phyloP scores from a whole-genome alignment of 2,888 invertebrate genomes.

The Clitarchus hookeri region DNA sequence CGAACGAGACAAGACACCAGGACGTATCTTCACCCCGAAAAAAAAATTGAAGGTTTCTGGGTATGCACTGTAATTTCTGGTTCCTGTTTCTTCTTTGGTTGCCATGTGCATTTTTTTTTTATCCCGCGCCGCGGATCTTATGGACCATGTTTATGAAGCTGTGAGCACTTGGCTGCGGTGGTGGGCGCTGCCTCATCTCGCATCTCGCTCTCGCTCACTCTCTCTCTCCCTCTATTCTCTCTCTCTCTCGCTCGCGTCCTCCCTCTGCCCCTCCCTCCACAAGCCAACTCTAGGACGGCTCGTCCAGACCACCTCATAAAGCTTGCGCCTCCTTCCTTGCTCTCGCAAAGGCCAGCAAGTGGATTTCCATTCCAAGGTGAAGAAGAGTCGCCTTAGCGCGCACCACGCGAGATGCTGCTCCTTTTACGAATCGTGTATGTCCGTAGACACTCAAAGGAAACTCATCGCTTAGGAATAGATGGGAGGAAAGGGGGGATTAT shows the following conservation, averaged over 20 bases:
- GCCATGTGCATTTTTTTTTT: not conserved
- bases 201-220: not conserved
- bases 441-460: not conserved
- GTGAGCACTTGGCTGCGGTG: not conserved
- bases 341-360: slow-evolving; percentile 14
- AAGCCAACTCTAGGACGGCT: not conserved
- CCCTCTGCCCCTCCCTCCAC: not conserved
- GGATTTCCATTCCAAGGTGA: slow-evolving; percentile 14
- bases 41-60: too few species aligned
- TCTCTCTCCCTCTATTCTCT: too few species aligned
- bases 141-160: not conserved
- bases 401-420: not conserved
- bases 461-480: too few species aligned
- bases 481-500: too few species aligned
- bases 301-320: not conserved
- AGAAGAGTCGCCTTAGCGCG: slow-evolving; percentile 9
- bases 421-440: not conserved
- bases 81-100: not conserved
- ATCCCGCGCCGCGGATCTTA: not conserved
- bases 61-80: too few species aligned
- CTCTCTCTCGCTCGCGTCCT: not conserved
- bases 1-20: too few species aligned
- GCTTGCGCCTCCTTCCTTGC: slow-evolving; percentile 2
- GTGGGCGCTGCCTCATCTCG: not conserved
- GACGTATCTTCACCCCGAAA: too few species aligned